These are phyloP conservation scores for Cephalopterus ornatus DNA, from an alignment of 2,113 vertebrate species.

Conservation along the genomic window DNA sequence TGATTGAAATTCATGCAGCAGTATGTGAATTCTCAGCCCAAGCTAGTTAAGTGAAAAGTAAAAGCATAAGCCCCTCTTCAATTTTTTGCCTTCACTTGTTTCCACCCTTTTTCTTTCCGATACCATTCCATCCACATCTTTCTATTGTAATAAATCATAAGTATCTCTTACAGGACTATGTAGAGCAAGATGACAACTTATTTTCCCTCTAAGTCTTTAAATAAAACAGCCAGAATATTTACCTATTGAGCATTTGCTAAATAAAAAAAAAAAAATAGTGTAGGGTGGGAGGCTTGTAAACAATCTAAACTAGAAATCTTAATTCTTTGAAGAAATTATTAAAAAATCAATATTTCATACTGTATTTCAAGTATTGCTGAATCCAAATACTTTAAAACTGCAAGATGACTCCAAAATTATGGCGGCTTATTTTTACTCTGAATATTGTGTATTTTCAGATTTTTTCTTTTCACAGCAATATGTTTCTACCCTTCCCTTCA, in stretches of 20 bases:
- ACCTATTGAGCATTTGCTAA: not conserved
- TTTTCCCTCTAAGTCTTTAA: not conserved
- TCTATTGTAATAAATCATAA: not conserved
- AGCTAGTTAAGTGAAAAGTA: not conserved
- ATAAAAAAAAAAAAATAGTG: accelerated
- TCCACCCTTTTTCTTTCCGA: not conserved
- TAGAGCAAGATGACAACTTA: not conserved
- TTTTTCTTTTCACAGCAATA: not conserved
- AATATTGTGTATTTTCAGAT: not conserved
- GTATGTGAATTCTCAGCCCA: not conserved
- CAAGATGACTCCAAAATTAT: not conserved
- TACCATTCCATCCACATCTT: not conserved
- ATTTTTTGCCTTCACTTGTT: not conserved
- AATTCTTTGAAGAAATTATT: not conserved
- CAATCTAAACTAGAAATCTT: not conserved
- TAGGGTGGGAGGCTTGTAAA: not conserved
- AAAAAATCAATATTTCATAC: not conserved
- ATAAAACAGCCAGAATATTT: not conserved
- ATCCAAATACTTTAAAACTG: not conserved
- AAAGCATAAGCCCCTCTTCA: not conserved
- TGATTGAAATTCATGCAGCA: not conserved
- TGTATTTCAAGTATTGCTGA: not conserved
- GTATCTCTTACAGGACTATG: not conserved
- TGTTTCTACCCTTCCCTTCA: not conserved
- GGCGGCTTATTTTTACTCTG: not conserved